Percentiles rank a stretch among this genome's conserved stretches.
These are phyloP conservation scores for Drosophila kokeensis DNA, from an alignment of 2,888 invertebrate species.

Conservation along the genomic window DNA sequence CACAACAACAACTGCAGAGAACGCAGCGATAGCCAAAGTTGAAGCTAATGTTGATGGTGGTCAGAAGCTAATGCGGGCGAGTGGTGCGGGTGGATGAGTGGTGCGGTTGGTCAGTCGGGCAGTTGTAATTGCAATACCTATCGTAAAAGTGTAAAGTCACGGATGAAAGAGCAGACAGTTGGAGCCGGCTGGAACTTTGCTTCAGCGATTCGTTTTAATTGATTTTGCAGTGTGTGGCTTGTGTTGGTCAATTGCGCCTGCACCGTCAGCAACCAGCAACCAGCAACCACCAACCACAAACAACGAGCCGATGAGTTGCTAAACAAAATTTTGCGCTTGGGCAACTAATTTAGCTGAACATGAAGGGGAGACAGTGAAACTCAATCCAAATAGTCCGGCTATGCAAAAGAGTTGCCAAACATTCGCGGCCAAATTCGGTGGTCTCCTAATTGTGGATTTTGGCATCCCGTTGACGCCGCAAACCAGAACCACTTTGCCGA, in stretches of 20 bases:
- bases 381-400: conserved; percentile 31
- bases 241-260: conserved; percentile 46
- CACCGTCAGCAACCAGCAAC: conserved; percentile 45
- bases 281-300: conserved; percentile 10
- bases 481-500: conserved; percentile 17
- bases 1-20: neutral
- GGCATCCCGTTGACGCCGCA: conserved; percentile 23
- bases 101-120: conserved; percentile 53
- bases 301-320: conserved; percentile 34
- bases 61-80: conserved; percentile 14
- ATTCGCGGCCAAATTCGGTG: conserved; percentile 70
- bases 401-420: conserved; percentile 75
- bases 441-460: conserved; percentile 57
- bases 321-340: conserved; percentile 62
- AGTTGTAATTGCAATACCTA: conserved; percentile 43
- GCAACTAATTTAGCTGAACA: conserved; percentile 73
- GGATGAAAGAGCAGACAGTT: conserved; percentile 69
- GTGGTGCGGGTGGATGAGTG: neutral
- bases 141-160: conserved; percentile 79
- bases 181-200: conserved; percentile 69
- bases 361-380: conserved; percentile 51
- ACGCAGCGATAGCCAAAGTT: conserved; percentile 5
- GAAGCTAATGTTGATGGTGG: conserved; percentile 29
- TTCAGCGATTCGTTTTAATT: conserved; percentile 78
- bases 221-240: conserved; percentile 56